Evolutionary conservation across 2,888 invertebrate species (phyloP), one percentile per base, ranked within the genome.

Genomic region (Macaria liturata): DNA sequence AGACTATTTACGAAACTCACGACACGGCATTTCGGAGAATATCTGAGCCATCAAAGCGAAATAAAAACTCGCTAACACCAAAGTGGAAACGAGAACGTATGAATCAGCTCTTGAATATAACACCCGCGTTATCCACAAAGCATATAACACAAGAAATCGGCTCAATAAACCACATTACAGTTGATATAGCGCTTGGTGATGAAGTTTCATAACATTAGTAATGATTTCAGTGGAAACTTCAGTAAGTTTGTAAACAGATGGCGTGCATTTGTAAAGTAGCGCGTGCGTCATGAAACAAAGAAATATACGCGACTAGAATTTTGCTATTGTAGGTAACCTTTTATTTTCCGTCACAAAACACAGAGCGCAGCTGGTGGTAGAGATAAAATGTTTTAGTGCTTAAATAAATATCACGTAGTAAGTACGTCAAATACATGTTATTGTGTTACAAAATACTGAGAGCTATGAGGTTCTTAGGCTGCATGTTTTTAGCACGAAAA

Each of bases 21-120:
- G 57, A 58, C 60, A 61, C 58, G 57, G 58, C 60, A 61, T 66
- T 67, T 69, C 66, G 49, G 59, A 57, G 57, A 60, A 58, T 43
- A 60, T 59, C 61, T 67, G 68, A 73, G 68, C 64, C 69, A 68
- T 70, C 59, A 54, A 68, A 67, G 62, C 61, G 52, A 65, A 72
- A 71, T 73, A 67, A 75, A 72, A 70, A 65, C 55, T 59, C 57
- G 57, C 51, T 61, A 59, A 67, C 54, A 59, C 59, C 64, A 55
- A 67, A 61, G 59, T 62, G 58, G 63, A 63, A 66, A 67, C 46
- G 59, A 66, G 54, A 45, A 52, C 50, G 43, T 57, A 63, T 77
- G 75, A 75, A 57, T 71, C 70, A 70, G 62, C 65, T 63, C 50
- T 50, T 54, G 61, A 62, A 63, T 70, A 68, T 52, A 57, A 47